phyloP scores from a whole-genome alignment of 2,797 vertebrate species.

The Xenops minutus region DNA sequence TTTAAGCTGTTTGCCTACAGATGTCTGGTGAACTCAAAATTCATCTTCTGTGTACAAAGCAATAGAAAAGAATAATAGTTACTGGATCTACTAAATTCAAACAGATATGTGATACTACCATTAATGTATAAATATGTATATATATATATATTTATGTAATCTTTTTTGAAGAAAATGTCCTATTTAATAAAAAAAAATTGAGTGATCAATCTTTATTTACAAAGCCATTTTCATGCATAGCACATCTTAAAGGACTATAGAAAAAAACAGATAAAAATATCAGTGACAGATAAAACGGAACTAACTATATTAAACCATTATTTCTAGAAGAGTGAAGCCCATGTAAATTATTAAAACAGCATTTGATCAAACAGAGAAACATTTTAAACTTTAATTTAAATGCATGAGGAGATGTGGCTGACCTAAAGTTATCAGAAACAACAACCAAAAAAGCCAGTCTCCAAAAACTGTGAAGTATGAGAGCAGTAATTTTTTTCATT shows the following conservation, averaged over 20 bases:
- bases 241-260: constrained; percentile 20
- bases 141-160: neutral
- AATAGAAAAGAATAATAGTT: neutral
- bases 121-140: neutral
- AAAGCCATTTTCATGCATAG: constrained; percentile 40
- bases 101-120: neutral
- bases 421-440: constrained; percentile 50
- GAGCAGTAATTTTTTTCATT: neutral
- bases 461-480: constrained; percentile 18
- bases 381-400: constrained; percentile 72
- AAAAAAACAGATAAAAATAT: constrained; percentile 57
- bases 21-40: neutral
- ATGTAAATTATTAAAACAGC: constrained; percentile 59
- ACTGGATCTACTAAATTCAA: neutral
- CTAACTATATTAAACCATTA: constrained; percentile 44
- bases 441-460: neutral
- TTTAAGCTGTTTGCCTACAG: neutral
- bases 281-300: constrained; percentile 58
- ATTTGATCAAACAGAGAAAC: constrained; percentile 45
- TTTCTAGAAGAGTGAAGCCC: constrained; percentile 19
- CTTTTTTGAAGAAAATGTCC: neutral
- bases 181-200: constrained; percentile 30
- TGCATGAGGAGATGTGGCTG: constrained; percentile 56
- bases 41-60: neutral
- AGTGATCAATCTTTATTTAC: constrained; percentile 58